phyloP scores from a whole-genome alignment of 2,113 vertebrate genomes.

The Hyperopisus bebe region DNA sequence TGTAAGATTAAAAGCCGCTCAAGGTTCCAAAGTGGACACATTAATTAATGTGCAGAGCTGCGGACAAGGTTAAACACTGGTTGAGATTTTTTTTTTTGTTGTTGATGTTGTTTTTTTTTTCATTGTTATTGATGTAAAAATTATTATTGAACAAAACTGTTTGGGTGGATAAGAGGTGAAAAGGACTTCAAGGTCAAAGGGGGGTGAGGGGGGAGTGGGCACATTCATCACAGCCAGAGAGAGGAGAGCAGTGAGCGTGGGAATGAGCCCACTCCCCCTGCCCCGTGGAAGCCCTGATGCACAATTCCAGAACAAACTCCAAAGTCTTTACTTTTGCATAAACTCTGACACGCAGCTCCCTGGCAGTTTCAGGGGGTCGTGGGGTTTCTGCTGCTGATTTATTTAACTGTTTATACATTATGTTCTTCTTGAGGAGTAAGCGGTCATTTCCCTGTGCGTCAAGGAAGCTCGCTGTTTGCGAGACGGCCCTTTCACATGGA shows the following conservation, averaged over 20 bases:
- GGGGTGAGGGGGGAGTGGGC: not conserved
- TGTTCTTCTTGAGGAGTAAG: not conserved
- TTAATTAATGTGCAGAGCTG: not conserved
- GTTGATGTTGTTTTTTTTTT: not conserved
- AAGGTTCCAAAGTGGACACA: not conserved
- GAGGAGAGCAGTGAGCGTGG: conserved; percentile 22
- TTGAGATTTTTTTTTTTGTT: not conserved
- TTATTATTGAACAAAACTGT: not conserved
- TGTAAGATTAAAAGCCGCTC: not conserved
- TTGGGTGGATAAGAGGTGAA: not conserved
- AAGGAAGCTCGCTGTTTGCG: not conserved
- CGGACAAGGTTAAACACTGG: not conserved
- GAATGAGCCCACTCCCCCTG: not conserved
- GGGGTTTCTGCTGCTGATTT: not conserved
- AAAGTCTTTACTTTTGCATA: not conserved
- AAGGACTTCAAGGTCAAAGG: not conserved
- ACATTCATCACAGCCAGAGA: not conserved
- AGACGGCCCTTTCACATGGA: not conserved
- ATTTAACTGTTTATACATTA: not conserved
- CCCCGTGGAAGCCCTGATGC: not conserved
- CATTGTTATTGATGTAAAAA: not conserved
- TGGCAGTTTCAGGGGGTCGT: not conserved
- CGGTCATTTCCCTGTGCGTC: not conserved
- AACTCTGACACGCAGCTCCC: not conserved
- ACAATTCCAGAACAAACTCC: not conserved